Conservation (phyloP, 2,113 vertebrate species). For the Xenopus tropicalis region UCB_Xtro_10.0 CM004448.2:33568001-33568500, state of each 20-base stretch:
- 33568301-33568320: not conserved
- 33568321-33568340: not conserved
- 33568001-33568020: constrained; percentile 1
- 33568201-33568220: not conserved
- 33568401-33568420: not conserved
- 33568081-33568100: constrained; percentile 1
- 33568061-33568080: not conserved
- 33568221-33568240: not conserved
- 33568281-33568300: not conserved
- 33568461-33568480: not conserved
- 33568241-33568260: constrained; percentile 2
- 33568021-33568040: not conserved
- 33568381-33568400: not conserved
- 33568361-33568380: not conserved
- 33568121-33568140: constrained; percentile 1
- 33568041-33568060: not conserved
- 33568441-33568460: not conserved
- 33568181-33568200: not conserved
- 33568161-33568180: not conserved
- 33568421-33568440: not conserved
- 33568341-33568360: not conserved
- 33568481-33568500: not conserved
- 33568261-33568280: constrained; percentile 1
- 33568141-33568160: not conserved
- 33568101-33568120: not conserved